These are phyloP conservation scores for Alitta virens DNA, from an alignment of 2,888 invertebrate genomes.

Conservation along the genomic window DNA sequence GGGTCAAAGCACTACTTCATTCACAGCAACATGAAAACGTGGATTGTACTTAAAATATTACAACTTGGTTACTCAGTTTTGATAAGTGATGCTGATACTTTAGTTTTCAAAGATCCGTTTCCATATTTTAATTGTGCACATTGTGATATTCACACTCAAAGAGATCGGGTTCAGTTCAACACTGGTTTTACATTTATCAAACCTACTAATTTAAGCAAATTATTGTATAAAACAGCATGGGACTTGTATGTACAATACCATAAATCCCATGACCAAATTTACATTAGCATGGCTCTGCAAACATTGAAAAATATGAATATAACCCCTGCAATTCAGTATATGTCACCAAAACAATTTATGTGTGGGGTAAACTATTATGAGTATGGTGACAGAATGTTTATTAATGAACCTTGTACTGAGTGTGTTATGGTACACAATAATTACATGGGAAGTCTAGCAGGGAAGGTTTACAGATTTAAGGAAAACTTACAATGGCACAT, in stretches of 20 bases:
- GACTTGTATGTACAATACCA: background rate
- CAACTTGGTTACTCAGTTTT: conserved; percentile 5
- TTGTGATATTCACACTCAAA: conserved; percentile 4
- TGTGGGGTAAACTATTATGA: conserved; percentile 26
- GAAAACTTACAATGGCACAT: conserved; percentile 23
- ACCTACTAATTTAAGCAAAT: background rate
- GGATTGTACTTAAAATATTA: background rate
- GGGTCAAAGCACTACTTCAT: conserved; percentile 1
- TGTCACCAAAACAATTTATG: conserved; percentile 1
- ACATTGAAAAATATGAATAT: background rate
- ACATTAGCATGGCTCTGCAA: background rate
- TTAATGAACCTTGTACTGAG: conserved; percentile 7
- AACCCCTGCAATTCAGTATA: background rate
- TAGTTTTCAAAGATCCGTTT: conserved; percentile 7
- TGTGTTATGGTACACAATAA: conserved; percentile 25
- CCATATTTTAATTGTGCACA: background rate
- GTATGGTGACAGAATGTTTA: conserved; percentile 2
- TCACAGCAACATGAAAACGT: conserved; percentile 9
- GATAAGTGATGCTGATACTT: conserved; percentile 4
- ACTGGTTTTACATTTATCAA: conserved; percentile 8
- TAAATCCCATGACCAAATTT: conserved; percentile 1
- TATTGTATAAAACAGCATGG: conserved; percentile 1
- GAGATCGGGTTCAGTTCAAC: conserved; percentile 1
- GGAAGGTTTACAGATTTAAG: conserved; percentile 25
- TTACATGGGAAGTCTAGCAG: conserved; percentile 24